Base-by-base conservation (phyloP, 2,113 vertebrate genomes). In the Zosterops lateralis region DNA sequence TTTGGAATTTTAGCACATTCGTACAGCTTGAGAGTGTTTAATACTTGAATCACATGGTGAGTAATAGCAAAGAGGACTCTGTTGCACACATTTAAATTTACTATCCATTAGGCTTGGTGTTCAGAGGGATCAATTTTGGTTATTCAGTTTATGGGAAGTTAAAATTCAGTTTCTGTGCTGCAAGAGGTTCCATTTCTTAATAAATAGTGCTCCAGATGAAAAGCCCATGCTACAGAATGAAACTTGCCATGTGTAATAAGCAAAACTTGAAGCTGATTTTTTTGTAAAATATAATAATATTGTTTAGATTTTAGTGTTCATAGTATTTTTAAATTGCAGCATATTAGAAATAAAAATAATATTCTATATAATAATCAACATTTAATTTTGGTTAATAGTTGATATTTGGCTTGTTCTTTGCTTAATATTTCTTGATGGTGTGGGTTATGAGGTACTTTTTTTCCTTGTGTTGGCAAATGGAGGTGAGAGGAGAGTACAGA, bases 101-200 rank as follows among this genome's bases (percentile, higher is more conserved):
- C 17, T 56, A 0, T 64, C 40, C 1, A 0, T 78, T 38, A 45
- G 57, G 14, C 44, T 62, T 60, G 16, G 12, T 17, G 8, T 54
- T 93, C 50, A 79, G 42, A 57, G n/a, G 36, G 36, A 76, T 87
- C 61, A 38, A 15, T 72, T 89, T 72, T 90, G 53, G 29, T 81
- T 79, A 51, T 48, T 82, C 26, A 32, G 14, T 54, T 79, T 12
- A 15, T 42, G 45, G 16, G 16, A 89, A 79, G 38, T 7, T 87
- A 50, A 89, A 90, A 65, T 73, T 89, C 40, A 53, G 25, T 68
- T 58, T 56, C n/a, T 60, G 0, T 67, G 21, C 31, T 89, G 13
- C 73, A 75, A 53, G 45, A 74, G 21, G 32, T 72, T 84, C 25
- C 2, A 19, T 28, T 90, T 51, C n/a, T 42, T 67, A 53, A 40